phyloP scores from a whole-genome alignment of 2,113 vertebrate genomes.

The Ivindomyrus marchei region DNA sequence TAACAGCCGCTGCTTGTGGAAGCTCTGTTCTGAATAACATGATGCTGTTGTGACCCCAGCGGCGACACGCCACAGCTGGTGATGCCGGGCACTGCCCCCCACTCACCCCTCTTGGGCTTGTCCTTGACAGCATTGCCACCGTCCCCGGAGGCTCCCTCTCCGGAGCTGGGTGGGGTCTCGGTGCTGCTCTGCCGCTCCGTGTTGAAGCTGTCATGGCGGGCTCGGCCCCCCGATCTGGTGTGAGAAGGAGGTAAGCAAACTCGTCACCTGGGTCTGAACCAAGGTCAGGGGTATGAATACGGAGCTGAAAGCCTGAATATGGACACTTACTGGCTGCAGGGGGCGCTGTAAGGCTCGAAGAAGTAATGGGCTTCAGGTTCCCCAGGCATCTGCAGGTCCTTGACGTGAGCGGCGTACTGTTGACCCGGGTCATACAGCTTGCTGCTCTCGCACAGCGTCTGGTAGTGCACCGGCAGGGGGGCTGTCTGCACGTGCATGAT shows the following conservation, averaged over 20 bases:
- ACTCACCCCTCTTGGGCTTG: slow-evolving; percentile 61
- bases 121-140: slow-evolving; percentile 39
- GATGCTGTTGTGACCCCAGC: neutral
- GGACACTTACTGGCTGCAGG: slow-evolving; percentile 50
- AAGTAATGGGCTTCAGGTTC: slow-evolving; percentile 69
- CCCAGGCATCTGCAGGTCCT: slow-evolving; percentile 74
- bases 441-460: slow-evolving; percentile 94
- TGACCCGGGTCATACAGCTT: slow-evolving; percentile 90
- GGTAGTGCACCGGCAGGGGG: slow-evolving; percentile 81
- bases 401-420: slow-evolving; percentile 82
- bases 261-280: neutral
- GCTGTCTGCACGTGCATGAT: slow-evolving; percentile 94
- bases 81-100: neutral
- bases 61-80: neutral
- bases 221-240: slow-evolving; percentile 60
- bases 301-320: too few species aligned
- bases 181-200: slow-evolving; percentile 46
- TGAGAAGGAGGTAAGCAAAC: neutral
- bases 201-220: slow-evolving; percentile 72
- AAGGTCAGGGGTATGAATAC: neutral
- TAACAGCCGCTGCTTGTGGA: neutral
- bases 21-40: neutral
- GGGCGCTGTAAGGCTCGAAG: slow-evolving; percentile 74
- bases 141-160: slow-evolving; percentile 31
- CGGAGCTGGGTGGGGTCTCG: slow-evolving; percentile 42